These are phyloP conservation scores for Sceliomorpha sp. DNA, from an alignment of 2,888 invertebrate genomes.

Conservation along the genomic window DNA sequence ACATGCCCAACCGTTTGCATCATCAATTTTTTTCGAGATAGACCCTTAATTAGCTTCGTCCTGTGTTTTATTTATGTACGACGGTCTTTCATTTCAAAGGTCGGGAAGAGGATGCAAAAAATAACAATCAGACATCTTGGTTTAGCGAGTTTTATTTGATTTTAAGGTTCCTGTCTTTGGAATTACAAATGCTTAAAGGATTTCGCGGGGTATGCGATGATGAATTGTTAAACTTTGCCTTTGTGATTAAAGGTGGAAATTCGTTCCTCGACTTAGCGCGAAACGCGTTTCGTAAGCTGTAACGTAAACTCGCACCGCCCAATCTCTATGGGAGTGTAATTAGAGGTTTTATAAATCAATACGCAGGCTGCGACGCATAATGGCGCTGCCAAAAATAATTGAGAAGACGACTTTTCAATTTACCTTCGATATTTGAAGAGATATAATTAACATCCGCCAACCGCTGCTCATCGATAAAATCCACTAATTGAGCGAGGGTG, in stretches of 20 bases:
- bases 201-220: slow-evolving; percentile 1
- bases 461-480: slow-evolving; percentile 62
- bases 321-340: slow-evolving; percentile 60
- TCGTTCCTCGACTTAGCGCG: slow-evolving; percentile 14
- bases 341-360: slow-evolving; percentile 71
- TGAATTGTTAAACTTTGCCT: slow-evolving; percentile 30
- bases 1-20: slow-evolving; percentile 15
- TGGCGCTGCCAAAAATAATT: slow-evolving; percentile 70
- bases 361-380: slow-evolving; percentile 47
- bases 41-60: slow-evolving; percentile 69
- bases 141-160: background rate
- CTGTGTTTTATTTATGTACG: slow-evolving; percentile 72
- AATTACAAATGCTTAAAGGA: background rate
- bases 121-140: slow-evolving; percentile 23
- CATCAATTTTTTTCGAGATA: slow-evolving; percentile 66
- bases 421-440: slow-evolving; percentile 75
- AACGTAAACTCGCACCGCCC: slow-evolving; percentile 44
- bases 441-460: slow-evolving; percentile 73
- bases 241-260: slow-evolving; percentile 25
- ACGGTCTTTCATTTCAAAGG: slow-evolving; percentile 38
- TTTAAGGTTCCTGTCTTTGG: slow-evolving; percentile 1
- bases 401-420: slow-evolving; percentile 75
- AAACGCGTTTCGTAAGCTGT: background rate
- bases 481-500: slow-evolving; percentile 68
- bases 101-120: slow-evolving; percentile 15